A percentile compares a stretch with the other conserved stretches of the same genome.
Conservation (phyloP, 2,797 vertebrate species). For the Bradypodion ventrale region DNA sequence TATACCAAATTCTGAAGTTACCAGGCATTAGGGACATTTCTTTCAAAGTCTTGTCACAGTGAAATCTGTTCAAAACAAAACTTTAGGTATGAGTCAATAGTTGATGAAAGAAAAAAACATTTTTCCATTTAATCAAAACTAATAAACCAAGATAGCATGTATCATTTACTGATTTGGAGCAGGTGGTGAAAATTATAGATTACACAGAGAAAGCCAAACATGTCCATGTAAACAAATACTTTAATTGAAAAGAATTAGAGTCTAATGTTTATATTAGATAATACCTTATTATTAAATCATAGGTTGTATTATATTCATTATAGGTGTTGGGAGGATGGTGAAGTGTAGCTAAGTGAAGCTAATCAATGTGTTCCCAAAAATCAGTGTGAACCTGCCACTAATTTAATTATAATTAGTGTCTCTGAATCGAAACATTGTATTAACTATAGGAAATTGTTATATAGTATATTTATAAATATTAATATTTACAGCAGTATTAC, state of each 20-base stretch:
- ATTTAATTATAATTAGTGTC: constrained; percentile 47
- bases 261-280: constrained; percentile 9
- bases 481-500: constrained; percentile 9
- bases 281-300: constrained; percentile 41
- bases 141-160: constrained; percentile 13
- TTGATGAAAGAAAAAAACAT: not conserved
- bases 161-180: constrained; percentile 16
- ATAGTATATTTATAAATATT: constrained; percentile 30
- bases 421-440: not conserved
- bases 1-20: not conserved
- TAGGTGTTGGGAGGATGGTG: constrained; percentile 3
- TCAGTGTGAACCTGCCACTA: constrained; percentile 20
- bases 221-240: not conserved
- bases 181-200: constrained; percentile 11
- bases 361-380: constrained; percentile 43
- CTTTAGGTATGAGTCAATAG: constrained; percentile 20
- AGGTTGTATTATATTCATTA: constrained; percentile 28
- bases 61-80: constrained; percentile 2
- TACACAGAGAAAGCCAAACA: not conserved
- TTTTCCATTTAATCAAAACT: constrained; percentile 21
- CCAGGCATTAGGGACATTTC: not conserved
- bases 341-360: not conserved
- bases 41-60: rapidly evolving
- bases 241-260: constrained; percentile 21
- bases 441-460: constrained; percentile 28